Conservation (phyloP, 2,113 vertebrate genomes). For the Furnarius figulus region DNA sequence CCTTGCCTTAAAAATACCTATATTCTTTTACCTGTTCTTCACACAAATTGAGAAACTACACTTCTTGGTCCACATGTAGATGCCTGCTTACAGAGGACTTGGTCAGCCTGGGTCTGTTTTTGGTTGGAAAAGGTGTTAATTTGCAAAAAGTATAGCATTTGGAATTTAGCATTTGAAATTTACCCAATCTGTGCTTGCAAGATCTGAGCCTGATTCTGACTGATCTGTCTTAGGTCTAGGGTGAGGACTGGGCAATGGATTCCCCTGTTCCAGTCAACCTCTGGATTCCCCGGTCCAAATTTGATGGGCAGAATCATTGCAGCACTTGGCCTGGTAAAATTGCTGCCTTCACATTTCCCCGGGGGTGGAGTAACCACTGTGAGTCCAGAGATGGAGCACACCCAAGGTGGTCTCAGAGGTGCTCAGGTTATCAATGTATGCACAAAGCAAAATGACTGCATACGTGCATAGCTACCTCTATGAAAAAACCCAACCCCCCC, state of each 20-base stretch:
- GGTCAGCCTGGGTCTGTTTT: background rate
- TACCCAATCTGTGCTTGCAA: background rate
- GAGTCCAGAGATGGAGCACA: background rate
- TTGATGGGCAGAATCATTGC: background rate
- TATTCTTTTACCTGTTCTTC: background rate
- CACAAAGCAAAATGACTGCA: background rate
- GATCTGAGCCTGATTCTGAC: background rate
- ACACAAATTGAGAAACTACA: background rate
- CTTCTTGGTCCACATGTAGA: background rate
- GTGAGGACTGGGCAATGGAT: background rate
- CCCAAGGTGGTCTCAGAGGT: background rate
- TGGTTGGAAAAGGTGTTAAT: background rate
- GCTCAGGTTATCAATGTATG: background rate
- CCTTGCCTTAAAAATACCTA: background rate
- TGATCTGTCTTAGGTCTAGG: background rate
- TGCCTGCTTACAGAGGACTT: background rate
- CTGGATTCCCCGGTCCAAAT: background rate
- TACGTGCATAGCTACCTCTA: accelerated
- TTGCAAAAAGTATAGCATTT: background rate
- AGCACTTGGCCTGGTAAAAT: background rate
- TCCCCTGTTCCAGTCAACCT: accelerated
- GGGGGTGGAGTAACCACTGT: background rate
- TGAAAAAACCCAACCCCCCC: background rate
- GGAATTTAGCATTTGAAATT: background rate
- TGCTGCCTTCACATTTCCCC: background rate